Conservation (phyloP, 2,113 vertebrate genomes). For the Mystacornis crossleyi region DNA sequence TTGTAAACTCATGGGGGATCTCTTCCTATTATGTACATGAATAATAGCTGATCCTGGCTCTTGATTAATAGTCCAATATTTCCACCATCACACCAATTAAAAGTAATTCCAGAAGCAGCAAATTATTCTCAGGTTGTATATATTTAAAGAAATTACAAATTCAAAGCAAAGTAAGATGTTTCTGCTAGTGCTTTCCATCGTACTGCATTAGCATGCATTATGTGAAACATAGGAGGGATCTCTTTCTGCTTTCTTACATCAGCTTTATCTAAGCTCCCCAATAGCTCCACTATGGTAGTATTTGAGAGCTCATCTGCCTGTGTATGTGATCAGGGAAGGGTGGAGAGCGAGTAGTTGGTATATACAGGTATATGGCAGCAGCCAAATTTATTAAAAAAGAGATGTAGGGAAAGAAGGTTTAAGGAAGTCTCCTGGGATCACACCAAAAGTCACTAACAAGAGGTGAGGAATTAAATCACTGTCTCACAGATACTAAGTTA, state of each 20-base stretch:
- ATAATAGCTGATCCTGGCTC: background rate
- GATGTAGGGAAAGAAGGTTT: background rate
- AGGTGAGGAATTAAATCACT: background rate
- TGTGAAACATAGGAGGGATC: background rate
- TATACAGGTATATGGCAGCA: background rate
- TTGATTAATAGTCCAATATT: background rate
- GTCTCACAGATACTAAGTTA: background rate
- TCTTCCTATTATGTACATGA: background rate
- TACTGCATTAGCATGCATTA: background rate
- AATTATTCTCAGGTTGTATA: background rate
- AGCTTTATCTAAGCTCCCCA: background rate
- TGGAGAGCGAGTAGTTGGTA: background rate
- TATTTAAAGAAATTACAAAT: background rate
- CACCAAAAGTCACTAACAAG: background rate
- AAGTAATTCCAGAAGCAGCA: background rate
- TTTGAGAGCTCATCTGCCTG: background rate
- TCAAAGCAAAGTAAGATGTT: background rate
- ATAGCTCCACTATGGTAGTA: accelerated
- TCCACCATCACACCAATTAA: background rate
- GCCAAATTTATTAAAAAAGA: background rate
- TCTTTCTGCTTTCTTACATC: background rate
- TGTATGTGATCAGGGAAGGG: background rate
- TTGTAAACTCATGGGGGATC: background rate
- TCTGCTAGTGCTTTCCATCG: background rate
- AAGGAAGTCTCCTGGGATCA: background rate